Base-by-base conservation (phyloP, 2,797 vertebrate genomes). In the Vultur gryphus region DNA sequence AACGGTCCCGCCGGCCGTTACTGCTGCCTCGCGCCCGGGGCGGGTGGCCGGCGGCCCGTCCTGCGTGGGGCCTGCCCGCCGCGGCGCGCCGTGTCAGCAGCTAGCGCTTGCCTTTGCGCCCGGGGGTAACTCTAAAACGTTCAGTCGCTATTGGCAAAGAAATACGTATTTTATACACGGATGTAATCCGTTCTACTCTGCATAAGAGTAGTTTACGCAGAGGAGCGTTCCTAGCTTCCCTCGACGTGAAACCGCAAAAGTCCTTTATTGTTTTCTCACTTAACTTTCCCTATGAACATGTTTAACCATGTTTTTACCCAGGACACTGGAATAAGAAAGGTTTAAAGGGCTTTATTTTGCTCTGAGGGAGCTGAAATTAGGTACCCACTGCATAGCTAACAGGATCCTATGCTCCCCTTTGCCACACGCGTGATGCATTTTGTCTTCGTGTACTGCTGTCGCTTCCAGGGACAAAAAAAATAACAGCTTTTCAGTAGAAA, bases 361-460 rank as follows among this genome's bases (percentile, higher is more conserved):
- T 10, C 9, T 14, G 18, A 15, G 7, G 28, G 11, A 55, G 44
- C 49, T 33, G 57, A 67, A 84, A 52, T 46, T 23, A 6, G 0
- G n/a, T 24, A 7, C 13, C 10, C 3, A 2, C 31, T 5, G 15
- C 65, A 44, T 17, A 5, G 16, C 31, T 41, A 24, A 25, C 7
- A 16, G 13, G 43, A 41, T 41, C n/a, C 54, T 71, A 1, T 0
- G 0, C 29, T 46, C 37, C 55, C 28, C 26, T 55, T 61, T 79
- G 66, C 35, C 26, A 14, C 52, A 16, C 1, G 1, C 0, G 0
- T 3, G 0, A 2, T 21, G 55, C 19, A 3, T 76, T 65, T 78
- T 70, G 39, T 44, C 49, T 75, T 67, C 7, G 0, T 8, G n/a
- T 37, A 3, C 41, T 41, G 31, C 62, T 86, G 55, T 49, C 16